phyloP scores from a whole-genome alignment of 2,797 vertebrate genomes.

The Sebastes cheni region DNA sequence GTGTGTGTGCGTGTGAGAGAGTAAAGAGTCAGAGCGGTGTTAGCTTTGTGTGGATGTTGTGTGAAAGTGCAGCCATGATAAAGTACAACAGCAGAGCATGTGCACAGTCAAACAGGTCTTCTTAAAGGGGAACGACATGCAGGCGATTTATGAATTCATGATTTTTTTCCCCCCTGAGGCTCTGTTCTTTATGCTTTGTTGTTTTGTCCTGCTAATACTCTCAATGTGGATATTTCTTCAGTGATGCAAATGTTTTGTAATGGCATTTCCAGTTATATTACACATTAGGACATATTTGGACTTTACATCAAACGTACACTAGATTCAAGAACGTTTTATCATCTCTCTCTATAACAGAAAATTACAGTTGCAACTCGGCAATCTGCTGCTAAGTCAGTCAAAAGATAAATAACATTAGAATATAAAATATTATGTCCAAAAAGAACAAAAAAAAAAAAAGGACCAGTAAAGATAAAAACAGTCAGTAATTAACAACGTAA shows the following conservation, averaged over 20 bases:
- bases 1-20: conserved; percentile 11
- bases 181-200: neutral
- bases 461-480: neutral
- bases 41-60: conserved; percentile 8
- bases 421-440: neutral
- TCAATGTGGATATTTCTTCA: neutral
- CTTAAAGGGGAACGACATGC: conserved; percentile 21
- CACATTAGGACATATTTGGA: neutral
- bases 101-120: conserved; percentile 6
- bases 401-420: neutral
- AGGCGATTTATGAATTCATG: neutral
- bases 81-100: conserved; percentile 9
- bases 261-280: neutral
- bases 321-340: neutral
- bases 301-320: neutral
- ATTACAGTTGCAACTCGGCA: neutral
- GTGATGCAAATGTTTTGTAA: neutral
- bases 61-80: conserved; percentile 32
- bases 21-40: conserved; percentile 17
- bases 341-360: neutral
- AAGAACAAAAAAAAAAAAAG: no score
- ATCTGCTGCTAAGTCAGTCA: neutral
- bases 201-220: neutral
- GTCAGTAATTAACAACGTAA: neutral
- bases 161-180: neutral